Percentiles rank a stretch among this genome's conserved stretches.
These are phyloP conservation scores for Acrobasis repandana DNA, from an alignment of 2,888 invertebrate genomes.

Conservation along the genomic window DNA sequence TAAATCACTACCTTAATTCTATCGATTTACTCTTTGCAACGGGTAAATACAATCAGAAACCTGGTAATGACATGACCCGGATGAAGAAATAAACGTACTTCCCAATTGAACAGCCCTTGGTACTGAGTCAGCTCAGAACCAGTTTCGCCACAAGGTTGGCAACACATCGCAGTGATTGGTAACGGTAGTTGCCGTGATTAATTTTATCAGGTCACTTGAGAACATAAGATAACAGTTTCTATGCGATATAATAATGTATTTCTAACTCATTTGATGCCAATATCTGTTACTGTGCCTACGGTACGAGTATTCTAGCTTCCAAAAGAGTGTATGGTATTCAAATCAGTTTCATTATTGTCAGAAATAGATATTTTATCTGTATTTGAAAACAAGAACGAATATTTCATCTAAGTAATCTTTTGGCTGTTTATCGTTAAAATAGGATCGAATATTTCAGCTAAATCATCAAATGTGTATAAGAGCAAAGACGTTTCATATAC, in stretches of 20 bases:
- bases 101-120: slow-evolving; percentile 10
- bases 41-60: not conserved
- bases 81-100: slow-evolving; percentile 4
- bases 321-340: too few species aligned
- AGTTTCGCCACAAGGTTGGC: slow-evolving; percentile 18
- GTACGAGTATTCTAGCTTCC: too few species aligned
- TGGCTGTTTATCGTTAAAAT: too few species aligned
- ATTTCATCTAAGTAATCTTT: not conserved
- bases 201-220: slow-evolving; percentile 12
- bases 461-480: too few species aligned
- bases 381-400: not conserved
- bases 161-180: slow-evolving; percentile 16
- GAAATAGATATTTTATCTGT: too few species aligned
- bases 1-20: too few species aligned
- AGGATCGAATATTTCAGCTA: not conserved
- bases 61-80: slow-evolving; percentile 5
- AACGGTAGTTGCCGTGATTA: slow-evolving; percentile 20
- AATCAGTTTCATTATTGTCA: too few species aligned
- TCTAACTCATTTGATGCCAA: too few species aligned
- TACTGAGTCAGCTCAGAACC: slow-evolving; percentile 8
- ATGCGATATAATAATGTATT: not conserved
- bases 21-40: too few species aligned
- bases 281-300: too few species aligned
- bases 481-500: too few species aligned
- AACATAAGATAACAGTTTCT: slow-evolving; percentile 13